Evolutionary conservation across 2,113 vertebrate species (phyloP).

Genomic region (Aptenodytes patagonicus): DNA sequence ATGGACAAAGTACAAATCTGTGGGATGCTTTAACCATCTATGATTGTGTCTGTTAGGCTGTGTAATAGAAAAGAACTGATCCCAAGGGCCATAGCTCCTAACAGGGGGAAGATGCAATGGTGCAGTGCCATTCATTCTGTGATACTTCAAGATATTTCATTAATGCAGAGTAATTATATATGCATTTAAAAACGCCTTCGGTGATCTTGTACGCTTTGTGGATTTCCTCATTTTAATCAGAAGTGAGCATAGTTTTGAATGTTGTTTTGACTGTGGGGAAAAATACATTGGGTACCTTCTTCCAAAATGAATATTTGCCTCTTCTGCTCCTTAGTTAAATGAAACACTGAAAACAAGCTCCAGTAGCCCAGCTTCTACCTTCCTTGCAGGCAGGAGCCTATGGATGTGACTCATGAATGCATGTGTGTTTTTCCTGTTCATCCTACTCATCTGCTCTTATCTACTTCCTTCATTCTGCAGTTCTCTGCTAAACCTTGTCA

Average conservation of each 20-base stretch:
- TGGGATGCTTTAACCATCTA: conserved; percentile 3
- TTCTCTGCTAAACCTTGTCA: neutral
- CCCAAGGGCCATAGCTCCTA: neutral
- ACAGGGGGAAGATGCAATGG: neutral
- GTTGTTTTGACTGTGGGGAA: neutral
- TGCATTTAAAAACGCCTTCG: neutral
- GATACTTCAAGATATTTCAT: neutral
- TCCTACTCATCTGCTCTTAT: neutral
- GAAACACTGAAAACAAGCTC: neutral
- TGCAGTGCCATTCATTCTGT: neutral
- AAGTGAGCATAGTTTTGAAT: neutral
- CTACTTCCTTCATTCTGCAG: neutral
- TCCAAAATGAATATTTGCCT: neutral
- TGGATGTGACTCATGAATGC: neutral
- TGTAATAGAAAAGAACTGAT: neutral
- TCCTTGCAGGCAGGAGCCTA: neutral
- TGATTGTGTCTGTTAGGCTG: neutral
- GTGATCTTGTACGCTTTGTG: neutral
- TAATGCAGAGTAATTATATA: neutral
- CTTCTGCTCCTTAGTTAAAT: neutral
- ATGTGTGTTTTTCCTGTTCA: neutral
- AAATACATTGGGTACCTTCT: neutral
- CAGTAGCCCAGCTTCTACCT: neutral
- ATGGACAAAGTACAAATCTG: neutral
- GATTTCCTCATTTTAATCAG: neutral